A percentile compares a stretch with the other conserved stretches of the same genome.
Evolutionary conservation across 2,113 vertebrate species (phyloP).

Genomic region (Ceuthmochares aereus): DNA sequence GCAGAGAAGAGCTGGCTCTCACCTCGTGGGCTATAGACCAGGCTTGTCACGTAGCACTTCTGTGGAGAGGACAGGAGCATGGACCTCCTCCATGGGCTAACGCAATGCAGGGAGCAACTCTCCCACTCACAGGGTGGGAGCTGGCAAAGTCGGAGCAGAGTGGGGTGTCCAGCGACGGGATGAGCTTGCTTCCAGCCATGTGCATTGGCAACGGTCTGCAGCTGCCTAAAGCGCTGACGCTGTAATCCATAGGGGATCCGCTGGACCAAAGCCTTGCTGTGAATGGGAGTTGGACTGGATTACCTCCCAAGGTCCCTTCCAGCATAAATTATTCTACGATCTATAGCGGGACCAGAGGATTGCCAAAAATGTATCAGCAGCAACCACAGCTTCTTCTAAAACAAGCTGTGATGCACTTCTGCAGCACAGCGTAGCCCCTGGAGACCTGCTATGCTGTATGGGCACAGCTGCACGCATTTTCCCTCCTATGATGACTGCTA

Average conservation of each 20-base stretch:
- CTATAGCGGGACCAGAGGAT: background rate
- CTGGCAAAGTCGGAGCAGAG: background rate
- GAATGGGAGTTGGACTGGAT: rapidly evolving
- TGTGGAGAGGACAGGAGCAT: background rate
- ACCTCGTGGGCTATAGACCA: background rate
- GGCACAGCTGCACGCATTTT: rapidly evolving
- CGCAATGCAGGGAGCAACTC: rapidly evolving
- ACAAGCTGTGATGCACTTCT: background rate
- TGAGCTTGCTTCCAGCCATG: background rate
- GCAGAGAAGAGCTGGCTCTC: background rate
- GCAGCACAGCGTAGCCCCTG: background rate
- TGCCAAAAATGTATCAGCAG: background rate
- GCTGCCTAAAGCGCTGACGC: background rate
- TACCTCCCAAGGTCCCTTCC: background rate
- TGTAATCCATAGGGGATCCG: rapidly evolving
- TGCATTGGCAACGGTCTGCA: rapidly evolving
- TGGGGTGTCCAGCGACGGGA: rapidly evolving
- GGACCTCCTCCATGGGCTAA: background rate
- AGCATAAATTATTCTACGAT: background rate
- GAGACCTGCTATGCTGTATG: rapidly evolving
- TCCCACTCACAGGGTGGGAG: background rate
- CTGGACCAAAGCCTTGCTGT: background rate
- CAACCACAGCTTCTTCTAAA: background rate
- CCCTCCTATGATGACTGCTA: background rate
- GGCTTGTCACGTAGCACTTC: background rate